phyloP scores from a whole-genome alignment of 2,888 invertebrate species.

The Lypha dubia region DNA sequence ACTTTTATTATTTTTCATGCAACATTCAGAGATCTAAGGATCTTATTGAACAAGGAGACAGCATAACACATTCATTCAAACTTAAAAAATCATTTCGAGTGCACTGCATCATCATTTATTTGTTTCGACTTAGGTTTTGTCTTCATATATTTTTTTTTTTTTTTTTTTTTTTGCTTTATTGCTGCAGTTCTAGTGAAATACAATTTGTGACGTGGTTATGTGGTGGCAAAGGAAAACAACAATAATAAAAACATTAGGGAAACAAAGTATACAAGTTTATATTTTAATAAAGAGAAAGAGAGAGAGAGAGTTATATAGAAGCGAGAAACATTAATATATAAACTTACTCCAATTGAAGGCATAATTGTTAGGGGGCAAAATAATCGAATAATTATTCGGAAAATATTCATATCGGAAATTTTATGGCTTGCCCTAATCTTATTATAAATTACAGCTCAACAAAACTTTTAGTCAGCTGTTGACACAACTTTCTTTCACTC shows the following conservation, averaged over 20 bases:
- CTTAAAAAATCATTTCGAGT: slow-evolving; percentile 67
- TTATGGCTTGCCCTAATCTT: no score
- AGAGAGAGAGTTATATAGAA: neutral
- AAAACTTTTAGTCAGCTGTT: no score
- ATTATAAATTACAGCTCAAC: no score
- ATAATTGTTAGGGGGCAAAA: neutral
- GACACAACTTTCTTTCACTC: no score
- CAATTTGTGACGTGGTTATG: slow-evolving; percentile 70
- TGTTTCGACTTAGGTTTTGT: slow-evolving; percentile 51
- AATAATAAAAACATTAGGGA: slow-evolving; percentile 1
- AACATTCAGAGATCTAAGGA: slow-evolving; percentile 7
- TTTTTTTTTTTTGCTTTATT: slow-evolving; percentile 4
- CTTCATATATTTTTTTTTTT: neutral
- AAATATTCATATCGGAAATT: neutral
- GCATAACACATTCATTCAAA: slow-evolving; percentile 34
- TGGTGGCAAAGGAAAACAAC: slow-evolving; percentile 58
- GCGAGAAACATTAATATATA: neutral
- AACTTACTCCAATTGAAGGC: neutral
- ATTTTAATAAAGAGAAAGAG: slow-evolving; percentile 2
- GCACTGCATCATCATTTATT: slow-evolving; percentile 71
- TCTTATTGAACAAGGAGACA: slow-evolving; percentile 15
- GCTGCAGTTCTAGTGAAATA: slow-evolving; percentile 49
- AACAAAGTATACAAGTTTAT: slow-evolving; percentile 26
- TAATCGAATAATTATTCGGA: neutral
- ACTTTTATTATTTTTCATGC: neutral